A percentile compares a stretch with the other conserved stretches of the same genome.
These are phyloP conservation scores for Apogon hyalosoma DNA, from an alignment of 2,797 vertebrate species.

Conservation along the genomic window DNA sequence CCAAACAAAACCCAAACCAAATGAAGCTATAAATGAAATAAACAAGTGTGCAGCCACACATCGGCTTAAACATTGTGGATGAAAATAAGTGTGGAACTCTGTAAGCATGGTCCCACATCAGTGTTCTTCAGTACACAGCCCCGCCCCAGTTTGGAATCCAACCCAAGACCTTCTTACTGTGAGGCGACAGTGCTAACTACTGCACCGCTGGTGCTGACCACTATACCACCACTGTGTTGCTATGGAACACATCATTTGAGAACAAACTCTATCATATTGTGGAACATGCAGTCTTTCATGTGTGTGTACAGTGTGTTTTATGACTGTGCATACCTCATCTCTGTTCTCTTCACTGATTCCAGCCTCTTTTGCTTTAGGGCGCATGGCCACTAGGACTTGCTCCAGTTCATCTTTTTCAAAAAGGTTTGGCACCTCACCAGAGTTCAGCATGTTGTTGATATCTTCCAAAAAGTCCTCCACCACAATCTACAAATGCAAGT, in stretches of 20 bases:
- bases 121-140: too few species aligned
- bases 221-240: too few species aligned
- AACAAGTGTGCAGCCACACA: too few species aligned
- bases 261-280: neutral
- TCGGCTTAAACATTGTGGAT: too few species aligned
- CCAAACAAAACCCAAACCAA: too few species aligned
- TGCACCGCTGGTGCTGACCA: too few species aligned
- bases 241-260: neutral
- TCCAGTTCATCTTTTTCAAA: slow-evolving; percentile 91
- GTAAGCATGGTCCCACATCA: too few species aligned
- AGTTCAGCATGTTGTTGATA: slow-evolving; percentile 90
- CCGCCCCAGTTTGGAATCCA: too few species aligned
- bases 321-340: slow-evolving; percentile 83
- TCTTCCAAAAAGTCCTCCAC: slow-evolving; percentile 89
- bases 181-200: too few species aligned
- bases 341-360: slow-evolving; percentile 88
- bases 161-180: too few species aligned
- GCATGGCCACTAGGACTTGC: slow-evolving; percentile 84
- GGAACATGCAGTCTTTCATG: neutral
- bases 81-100: too few species aligned
- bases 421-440: slow-evolving; percentile 88
- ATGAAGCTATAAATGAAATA: too few species aligned
- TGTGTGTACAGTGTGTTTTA: neutral
- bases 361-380: slow-evolving; percentile 88
- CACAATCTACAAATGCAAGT: slow-evolving; percentile 79